These are phyloP conservation scores for Ptychobarbus kaznakovi DNA, from an alignment of 2,797 vertebrate genomes.

Conservation along the genomic window DNA sequence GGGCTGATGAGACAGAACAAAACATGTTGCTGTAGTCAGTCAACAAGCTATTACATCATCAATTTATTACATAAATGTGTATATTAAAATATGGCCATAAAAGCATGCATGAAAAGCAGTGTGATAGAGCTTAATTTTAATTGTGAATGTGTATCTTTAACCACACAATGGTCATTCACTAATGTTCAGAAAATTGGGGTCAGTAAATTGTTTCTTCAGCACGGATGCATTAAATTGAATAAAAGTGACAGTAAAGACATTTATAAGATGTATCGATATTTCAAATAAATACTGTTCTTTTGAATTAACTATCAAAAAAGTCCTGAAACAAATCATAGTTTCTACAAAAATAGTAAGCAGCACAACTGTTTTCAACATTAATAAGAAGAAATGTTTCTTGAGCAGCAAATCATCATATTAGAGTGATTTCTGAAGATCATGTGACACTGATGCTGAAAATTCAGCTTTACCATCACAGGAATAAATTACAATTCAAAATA, in stretches of 20 bases:
- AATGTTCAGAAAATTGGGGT: background rate
- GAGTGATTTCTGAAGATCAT: background rate
- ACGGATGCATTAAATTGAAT: background rate
- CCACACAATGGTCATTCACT: background rate
- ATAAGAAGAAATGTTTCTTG: background rate
- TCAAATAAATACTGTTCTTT: background rate
- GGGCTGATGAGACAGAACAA: conserved; percentile 2
- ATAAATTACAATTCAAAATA: background rate
- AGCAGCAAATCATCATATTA: no score
- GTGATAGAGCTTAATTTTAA: background rate
- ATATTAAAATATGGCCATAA: background rate
- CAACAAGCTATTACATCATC: conserved; percentile 1
- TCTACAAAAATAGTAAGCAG: background rate
- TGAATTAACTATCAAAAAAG: background rate
- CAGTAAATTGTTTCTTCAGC: background rate
- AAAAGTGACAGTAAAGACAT: background rate
- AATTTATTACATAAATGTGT: background rate
- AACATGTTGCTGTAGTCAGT: conserved; percentile 3
- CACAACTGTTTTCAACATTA: background rate
- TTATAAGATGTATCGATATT: background rate
- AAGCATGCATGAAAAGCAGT: background rate
- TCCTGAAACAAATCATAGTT: no score
- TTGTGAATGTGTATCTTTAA: background rate
- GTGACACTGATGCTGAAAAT: background rate
- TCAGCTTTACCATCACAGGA: background rate